Evolutionary conservation across 30 jellyfish, hydroid and myxozoan species (phyloP), one percentile per base, ranked within the genome.

Genomic region (Turritopsis rubra): DNA sequence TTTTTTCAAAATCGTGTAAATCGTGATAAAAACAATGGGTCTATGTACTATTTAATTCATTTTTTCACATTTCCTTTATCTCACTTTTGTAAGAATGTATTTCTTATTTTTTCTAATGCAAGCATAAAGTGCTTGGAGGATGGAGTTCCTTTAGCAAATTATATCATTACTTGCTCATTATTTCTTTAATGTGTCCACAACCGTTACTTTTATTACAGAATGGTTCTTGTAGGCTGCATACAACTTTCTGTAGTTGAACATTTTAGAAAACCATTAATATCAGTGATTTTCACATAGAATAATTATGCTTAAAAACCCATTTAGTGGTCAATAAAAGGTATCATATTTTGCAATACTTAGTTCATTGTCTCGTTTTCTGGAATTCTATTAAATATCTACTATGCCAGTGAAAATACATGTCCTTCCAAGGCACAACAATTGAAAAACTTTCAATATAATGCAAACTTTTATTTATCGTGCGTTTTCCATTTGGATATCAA

Each of bases 141-240:
- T 81, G 74, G 68, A 75, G 66, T 81, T 81, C 66, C 75, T 29
- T 81, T 9, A 66, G 60, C 60, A 41, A 41, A 41, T n/a, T 41
- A 41, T 41, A 41, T 41, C 5, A 41, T 41, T 41, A 41, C n/a
- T 41, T 41, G 13, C 60, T 41, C 60, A 41, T 41, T 41, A 41
- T 41, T 41, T 41, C 60, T 41, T 41, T 41, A 41, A 41, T 41
- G 60, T 41, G 60, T 41, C 60, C 60, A 41, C 60, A 41, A 80
- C 71, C 71, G 71, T 80, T 79, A 54, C 52, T 80, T 52, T 28
- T 66, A 27, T 60, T 17, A 79, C 80, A 28, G 78, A 41, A 41
- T 41, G 60, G 60, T 41, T 41, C 13, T 41, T 13, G 60, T 41
- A 41, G 60, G 5, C 13, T 41, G 60, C 60, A 41, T n/a, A 41